phyloP scores from a whole-genome alignment of 1,140 invertebrate genomes.

The Colletes latitarsis region DNA sequence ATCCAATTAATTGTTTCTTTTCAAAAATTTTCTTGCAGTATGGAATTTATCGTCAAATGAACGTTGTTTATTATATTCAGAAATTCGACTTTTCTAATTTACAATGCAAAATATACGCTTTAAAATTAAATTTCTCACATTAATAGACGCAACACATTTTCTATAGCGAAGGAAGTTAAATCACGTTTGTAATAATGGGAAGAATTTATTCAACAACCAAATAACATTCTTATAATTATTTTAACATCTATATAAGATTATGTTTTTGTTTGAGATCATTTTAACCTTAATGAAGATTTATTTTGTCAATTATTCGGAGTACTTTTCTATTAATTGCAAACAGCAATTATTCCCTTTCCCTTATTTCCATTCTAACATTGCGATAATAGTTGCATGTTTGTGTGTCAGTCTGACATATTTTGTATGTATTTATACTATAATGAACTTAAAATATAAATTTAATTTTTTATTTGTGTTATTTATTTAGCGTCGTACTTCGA shows the following conservation, averaged over 20 bases:
- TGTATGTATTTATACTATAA: constrained; percentile 11
- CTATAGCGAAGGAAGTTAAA: too few species aligned
- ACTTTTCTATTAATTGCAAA: not conserved
- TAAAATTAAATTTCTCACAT: too few species aligned
- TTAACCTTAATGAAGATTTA: constrained; percentile 1
- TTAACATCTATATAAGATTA: not conserved
- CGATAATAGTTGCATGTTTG: not conserved
- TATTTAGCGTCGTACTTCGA: not conserved
- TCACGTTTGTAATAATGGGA: not conserved
- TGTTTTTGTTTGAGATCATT: not conserved
- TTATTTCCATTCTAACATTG: not conserved
- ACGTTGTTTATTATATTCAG: too few species aligned
- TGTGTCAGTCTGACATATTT: not conserved
- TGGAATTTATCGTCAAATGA: too few species aligned
- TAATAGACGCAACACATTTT: too few species aligned
- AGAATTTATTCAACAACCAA: not conserved
- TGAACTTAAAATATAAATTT: constrained; percentile 25
- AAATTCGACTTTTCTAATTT: too few species aligned
- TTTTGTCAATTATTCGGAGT: not conserved
- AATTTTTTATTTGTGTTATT: constrained; percentile 2
- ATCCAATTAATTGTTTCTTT: too few species aligned
- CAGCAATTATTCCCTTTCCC: not conserved
- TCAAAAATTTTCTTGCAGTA: too few species aligned
- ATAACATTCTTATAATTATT: not conserved
- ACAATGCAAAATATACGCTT: too few species aligned